Evolutionary conservation across 2,888 invertebrate genomes (phyloP), one percentile per base, ranked within the genome.

Genomic region (Drepanosiphum platanoidis): DNA sequence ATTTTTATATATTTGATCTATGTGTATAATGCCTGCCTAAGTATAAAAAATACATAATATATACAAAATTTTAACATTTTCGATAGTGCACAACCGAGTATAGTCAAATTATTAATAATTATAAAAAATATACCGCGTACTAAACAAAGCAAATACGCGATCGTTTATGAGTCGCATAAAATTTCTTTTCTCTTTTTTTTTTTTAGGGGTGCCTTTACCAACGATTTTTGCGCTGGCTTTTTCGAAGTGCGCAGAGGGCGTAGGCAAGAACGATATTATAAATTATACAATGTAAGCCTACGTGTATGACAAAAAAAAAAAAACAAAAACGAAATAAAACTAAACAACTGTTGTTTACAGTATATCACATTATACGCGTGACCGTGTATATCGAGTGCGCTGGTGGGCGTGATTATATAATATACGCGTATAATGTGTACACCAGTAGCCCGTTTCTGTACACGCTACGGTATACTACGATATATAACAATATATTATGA

Each of bases 351-450:
- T 66, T 78, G 64, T 66, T 66, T 66, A 46, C 61, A 61, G 61
- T 61, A 13, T 27, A 61, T 61, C 61, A 61, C 61, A 61, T 61
- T 64, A 64, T n/a, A n/a, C n/a, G 30, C 30, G 30, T 30, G 64
- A 70, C n/a, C 39, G 70, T 22, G 36, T 9, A n/a, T 66, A 70
- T 70, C 36, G 70, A 70, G 70, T 70, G 22, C 22, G 42, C 30
- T 13, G 70, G 80, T 80, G 27, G 80, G 80, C 80, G 80, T 80
- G 70, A 70, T 80, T 70, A 27, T 34, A 71, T 71, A 42, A 30
- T 72, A 72, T 75, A 61, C 61, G 61, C 22, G 52, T 61, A 61
- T 61, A 61, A 61, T 61, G 61, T 42, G 61, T 27, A 9, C n/a
- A 22, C 1, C 52, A 61, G 61, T 9, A 61, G 61, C 61, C 75